Evolutionary conservation across 2,113 vertebrate genomes (phyloP), one percentile per base, ranked within the genome.

Genomic region (Octodon degus): DNA sequence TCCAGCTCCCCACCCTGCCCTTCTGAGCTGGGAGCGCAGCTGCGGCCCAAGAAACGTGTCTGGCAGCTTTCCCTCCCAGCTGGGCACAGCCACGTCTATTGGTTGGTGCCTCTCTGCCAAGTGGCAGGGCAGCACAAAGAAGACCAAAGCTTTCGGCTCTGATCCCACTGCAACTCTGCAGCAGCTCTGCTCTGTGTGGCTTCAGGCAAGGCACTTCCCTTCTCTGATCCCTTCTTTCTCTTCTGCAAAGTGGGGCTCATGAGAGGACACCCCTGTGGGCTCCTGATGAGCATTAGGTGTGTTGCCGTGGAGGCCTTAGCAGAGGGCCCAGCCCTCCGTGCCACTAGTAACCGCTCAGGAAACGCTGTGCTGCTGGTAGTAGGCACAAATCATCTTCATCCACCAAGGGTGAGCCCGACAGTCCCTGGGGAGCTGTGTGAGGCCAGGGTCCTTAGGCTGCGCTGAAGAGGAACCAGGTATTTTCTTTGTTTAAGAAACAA

Each of bases 401-500:
- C 25, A 1, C 19, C 14, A 53, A 27, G 43, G 20, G 19, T 1
- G 16, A 27, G 86, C 72, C 58, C 0, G 0, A 10, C 0, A 12
- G 30, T 67, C 81, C 50, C 67, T 16, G 2, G 93, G 40, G 79
- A 74, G 12, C 3, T 32, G 62, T 1, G 0, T 47, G n/a, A 30
- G 8, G 30, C 8, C 68, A 30, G 40, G 12, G 32, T 16, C 37
- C 25, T 53, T 0, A 0, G 80, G 30, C 55, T 7, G 27, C 25
- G 70, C 76, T 37, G 43, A 1, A 32, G 79, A 65, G n/a, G 7
- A 13, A 16, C 20, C 34, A 43, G 79, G 25, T 17, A 50, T 11
- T 60, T 68, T 87, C 86, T 95, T 94, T 34, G 77, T 94, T 88
- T n/a, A 60, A 74, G 82, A 65, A 86, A 47, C 87, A 53, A 58